Conservation (phyloP, 2,113 vertebrate genomes). For the Heptranchias perlo region DNA sequence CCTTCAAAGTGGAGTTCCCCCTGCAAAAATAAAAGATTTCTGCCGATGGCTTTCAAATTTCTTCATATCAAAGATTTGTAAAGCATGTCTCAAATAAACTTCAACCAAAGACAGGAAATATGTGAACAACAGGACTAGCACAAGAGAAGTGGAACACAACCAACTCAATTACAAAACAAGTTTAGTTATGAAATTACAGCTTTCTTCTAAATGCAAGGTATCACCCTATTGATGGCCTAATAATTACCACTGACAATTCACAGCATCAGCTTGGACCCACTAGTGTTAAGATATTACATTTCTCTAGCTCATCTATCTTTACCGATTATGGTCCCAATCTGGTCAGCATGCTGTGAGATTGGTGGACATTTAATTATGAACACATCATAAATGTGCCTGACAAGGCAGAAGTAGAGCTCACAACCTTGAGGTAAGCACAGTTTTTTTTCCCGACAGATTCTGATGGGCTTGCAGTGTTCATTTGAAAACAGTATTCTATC, state of each 20-base stretch:
- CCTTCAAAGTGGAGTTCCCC: constrained; percentile 45
- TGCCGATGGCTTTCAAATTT: constrained; percentile 48
- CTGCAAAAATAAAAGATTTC: constrained; percentile 44
- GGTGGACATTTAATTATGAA: constrained; percentile 73
- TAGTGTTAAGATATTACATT: constrained; percentile 82
- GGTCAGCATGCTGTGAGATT: constrained; percentile 65
- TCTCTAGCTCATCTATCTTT: constrained; percentile 80
- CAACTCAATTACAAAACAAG: not conserved
- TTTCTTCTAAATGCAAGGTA: not conserved
- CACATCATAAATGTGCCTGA: constrained; percentile 75
- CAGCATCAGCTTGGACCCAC: constrained; percentile 76
- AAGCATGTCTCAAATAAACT: not conserved
- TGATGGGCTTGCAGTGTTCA: constrained; percentile 1
- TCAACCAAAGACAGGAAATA: not conserved
- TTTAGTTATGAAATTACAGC: not conserved
- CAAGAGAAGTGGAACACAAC: not conserved
- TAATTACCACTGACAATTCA: constrained; percentile 83
- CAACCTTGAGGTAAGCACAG: constrained; percentile 40
- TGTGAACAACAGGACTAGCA: not conserved
- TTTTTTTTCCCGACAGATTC: not conserved
- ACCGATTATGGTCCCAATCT: constrained; percentile 73
- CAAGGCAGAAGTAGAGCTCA: constrained; percentile 62
- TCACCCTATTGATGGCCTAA: constrained; percentile 48
- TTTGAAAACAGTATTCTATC: not conserved
- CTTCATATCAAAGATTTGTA: constrained; percentile 50